Conservation (phyloP, 23 tunicate species). For the Oikopleura vanhoeffeni region DNA sequence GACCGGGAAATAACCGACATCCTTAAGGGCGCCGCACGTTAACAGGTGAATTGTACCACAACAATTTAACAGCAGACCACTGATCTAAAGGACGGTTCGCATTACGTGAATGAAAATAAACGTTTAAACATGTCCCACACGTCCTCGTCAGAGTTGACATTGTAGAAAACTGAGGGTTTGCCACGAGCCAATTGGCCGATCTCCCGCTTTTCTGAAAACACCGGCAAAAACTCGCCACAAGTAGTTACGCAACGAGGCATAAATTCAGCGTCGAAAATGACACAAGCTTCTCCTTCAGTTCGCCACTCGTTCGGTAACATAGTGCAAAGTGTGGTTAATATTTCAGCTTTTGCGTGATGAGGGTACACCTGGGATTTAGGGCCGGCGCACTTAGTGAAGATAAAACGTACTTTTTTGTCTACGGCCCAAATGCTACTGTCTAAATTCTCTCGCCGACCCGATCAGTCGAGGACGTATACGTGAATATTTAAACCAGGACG, state of each 20-base stretch:
- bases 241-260: constrained; percentile 97
- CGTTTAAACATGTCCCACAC: constrained; percentile 90
- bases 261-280: constrained; percentile 82
- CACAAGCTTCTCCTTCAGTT: constrained; percentile 66
- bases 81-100: constrained; percentile 77
- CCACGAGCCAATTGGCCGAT: no score
- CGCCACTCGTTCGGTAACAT: constrained; percentile 53
- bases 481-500: constrained; percentile 75
- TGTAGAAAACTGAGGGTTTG: constrained; percentile 95
- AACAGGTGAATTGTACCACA: constrained; percentile 85
- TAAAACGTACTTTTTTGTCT: constrained; percentile 68
- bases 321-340: constrained; percentile 85
- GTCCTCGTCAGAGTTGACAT: constrained; percentile 86
- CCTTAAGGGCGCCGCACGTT: constrained; percentile 33
- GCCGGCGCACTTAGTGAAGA: constrained; percentile 66
- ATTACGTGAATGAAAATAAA: constrained; percentile 75
- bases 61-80: constrained; percentile 95
- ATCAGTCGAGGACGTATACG: constrained; percentile 80
- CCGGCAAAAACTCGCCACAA: constrained; percentile 61
- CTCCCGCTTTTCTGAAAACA: constrained; percentile 61
- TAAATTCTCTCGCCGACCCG: constrained; percentile 47
- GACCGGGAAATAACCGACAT: constrained; percentile 16
- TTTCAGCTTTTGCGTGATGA: constrained; percentile 93
- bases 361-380: constrained; percentile 58
- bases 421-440: constrained; percentile 60